phyloP scores from a whole-genome alignment of 2,888 invertebrate genomes.

The Oscheius sp. region DNA sequence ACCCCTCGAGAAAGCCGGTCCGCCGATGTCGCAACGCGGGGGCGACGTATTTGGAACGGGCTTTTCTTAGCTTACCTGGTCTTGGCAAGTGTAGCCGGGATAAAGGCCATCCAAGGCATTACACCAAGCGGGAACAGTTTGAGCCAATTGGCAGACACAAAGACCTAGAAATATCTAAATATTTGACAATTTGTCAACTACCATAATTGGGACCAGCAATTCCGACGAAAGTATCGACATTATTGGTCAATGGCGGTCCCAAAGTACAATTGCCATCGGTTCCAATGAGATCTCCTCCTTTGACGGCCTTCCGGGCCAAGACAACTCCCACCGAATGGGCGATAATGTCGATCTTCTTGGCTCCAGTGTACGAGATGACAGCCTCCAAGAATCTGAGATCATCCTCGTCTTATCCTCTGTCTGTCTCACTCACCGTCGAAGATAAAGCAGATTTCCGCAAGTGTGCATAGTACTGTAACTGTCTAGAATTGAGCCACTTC shows the following conservation, averaged over 20 bases:
- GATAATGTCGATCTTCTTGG: slow-evolving; percentile 70
- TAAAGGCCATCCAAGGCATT: slow-evolving; percentile 71
- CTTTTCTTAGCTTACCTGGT: slow-evolving; percentile 53
- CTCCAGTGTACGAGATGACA: slow-evolving; percentile 68
- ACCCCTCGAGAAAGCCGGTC: slow-evolving; percentile 23
- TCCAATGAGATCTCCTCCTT: slow-evolving; percentile 69
- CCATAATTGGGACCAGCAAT: slow-evolving; percentile 72
- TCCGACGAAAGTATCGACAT: slow-evolving; percentile 71
- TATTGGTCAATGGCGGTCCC: slow-evolving; percentile 65
- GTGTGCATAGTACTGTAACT: slow-evolving; percentile 70
- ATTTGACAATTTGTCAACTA: not conserved
- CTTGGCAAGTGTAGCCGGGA: slow-evolving; percentile 67
- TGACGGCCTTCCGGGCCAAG: slow-evolving; percentile 65
- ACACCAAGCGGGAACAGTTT: slow-evolving; percentile 72
- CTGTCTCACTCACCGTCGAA: slow-evolving; percentile 47
- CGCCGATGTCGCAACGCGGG: slow-evolving; percentile 12
- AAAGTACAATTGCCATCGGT: slow-evolving; percentile 72
- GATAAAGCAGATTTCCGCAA: slow-evolving; percentile 66
- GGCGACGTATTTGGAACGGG: slow-evolving; percentile 4
- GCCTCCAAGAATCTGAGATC: slow-evolving; percentile 65
- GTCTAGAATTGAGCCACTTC: slow-evolving; percentile 61
- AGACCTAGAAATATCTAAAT: slow-evolving; percentile 43
- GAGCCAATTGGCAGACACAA: slow-evolving; percentile 71
- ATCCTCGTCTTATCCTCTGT: not conserved
- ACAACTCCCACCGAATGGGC: slow-evolving; percentile 71